Base-by-base conservation (phyloP, 2,888 invertebrate genomes). In the Microchrysa polita region DNA sequence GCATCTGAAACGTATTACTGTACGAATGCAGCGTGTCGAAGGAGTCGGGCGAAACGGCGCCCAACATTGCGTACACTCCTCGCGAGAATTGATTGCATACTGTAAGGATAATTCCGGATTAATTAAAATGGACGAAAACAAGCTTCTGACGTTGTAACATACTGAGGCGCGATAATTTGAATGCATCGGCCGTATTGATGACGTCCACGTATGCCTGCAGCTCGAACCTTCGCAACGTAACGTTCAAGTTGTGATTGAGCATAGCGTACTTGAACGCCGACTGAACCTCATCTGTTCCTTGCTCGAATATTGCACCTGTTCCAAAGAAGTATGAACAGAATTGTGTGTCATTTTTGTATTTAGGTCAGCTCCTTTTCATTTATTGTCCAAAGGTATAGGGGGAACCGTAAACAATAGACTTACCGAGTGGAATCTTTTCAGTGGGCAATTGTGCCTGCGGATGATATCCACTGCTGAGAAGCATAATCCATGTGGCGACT, bases 1-100 rank as follows among this genome's bases (percentile, higher is more conserved):
- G 96, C 93, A 96, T 94, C 86, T 96, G 95, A 84, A 96, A 96
- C 67, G 96, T 95, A 85, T 96, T 96, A 81, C 94, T 94, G 86
- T 96, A 96, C 20, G 96, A 96, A 84, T 96, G 95, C 69, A 96
- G 88, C 5, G 95, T 96, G 86, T 96, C 95, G 83, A 96, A 96
- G n/a, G 95, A 95, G 82, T 95, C 95, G 52, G 95, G 94, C 71
- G 94, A 93, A 59, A 96, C 95, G 10, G 95, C 95, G 7, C 95
- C 95, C 78, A 96, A 86, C 93, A 96, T 93, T 0, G 95, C 92
- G 81, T 91, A 94, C 72, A 96, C 95, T 55, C 96, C 96, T 77
- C 94, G 88, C 60, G 92, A 92, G 84, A 96, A 95, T 84, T 95
- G 95, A 84, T 91, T 93, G 86, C 96, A 96, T 82, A 96, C 96